Percentiles rank a stretch among this genome's conserved stretches.
Evolutionary conservation across 2,888 invertebrate genomes (phyloP).

Genomic region (Beris chalybata): DNA sequence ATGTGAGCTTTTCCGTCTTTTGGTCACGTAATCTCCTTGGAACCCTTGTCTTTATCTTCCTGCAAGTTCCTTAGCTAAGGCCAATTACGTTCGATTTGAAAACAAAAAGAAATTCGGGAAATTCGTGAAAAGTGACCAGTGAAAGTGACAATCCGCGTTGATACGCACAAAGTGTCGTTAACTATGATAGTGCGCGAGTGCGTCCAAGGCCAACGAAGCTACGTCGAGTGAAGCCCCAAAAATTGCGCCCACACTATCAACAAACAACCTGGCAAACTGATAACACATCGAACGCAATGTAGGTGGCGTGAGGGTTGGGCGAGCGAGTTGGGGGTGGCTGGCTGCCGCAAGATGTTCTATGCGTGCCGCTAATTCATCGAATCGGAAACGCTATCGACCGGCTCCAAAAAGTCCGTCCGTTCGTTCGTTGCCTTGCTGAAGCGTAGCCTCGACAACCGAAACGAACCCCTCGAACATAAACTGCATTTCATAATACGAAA

Average conservation of each 20-base stretch:
- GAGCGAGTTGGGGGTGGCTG: background rate
- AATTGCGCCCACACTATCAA: conserved; percentile 16
- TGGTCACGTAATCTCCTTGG: too few species aligned
- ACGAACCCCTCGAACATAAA: background rate
- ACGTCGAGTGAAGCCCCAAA: conserved; percentile 20
- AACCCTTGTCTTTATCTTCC: too few species aligned
- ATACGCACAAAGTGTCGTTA: too few species aligned
- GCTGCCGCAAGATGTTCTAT: conserved; percentile 1
- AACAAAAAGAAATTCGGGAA: too few species aligned
- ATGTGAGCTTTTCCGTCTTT: conserved; percentile 20
- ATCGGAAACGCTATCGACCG: background rate
- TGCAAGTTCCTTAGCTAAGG: too few species aligned
- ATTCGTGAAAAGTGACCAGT: too few species aligned
- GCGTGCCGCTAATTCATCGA: conserved; percentile 5
- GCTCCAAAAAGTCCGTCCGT: too few species aligned
- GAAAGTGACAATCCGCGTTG: too few species aligned
- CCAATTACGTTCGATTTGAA: too few species aligned
- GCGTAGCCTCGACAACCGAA: too few species aligned
- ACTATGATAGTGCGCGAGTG: conserved; percentile 20
- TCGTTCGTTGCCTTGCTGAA: too few species aligned
- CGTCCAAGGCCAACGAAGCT: conserved; percentile 20
- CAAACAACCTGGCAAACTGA: conserved; percentile 14
- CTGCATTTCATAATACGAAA: conserved; percentile 22
- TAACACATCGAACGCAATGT: conserved; percentile 22
- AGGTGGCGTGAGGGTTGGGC: conserved; percentile 6